A percentile compares a stretch with the other conserved stretches of the same genome.
These are phyloP conservation scores for Enteromius mattozi DNA, from an alignment of 2,797 vertebrate genomes.

Conservation along the genomic window DNA sequence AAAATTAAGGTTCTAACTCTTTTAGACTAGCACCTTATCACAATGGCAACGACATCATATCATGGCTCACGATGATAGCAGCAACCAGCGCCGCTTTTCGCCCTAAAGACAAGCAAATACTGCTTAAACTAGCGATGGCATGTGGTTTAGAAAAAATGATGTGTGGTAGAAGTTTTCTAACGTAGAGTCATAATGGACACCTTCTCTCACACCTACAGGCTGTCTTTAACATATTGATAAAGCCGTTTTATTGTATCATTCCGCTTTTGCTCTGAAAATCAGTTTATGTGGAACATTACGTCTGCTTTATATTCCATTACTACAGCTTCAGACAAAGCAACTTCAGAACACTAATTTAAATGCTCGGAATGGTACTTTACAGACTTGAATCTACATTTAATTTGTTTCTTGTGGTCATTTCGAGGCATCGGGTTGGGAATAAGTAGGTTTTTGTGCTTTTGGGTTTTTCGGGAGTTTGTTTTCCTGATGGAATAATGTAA, in stretches of 20 bases:
- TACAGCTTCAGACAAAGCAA: slow-evolving; percentile 42
- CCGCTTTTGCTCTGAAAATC: slow-evolving; percentile 18
- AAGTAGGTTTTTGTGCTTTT: slow-evolving; percentile 38
- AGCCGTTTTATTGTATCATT: slow-evolving; percentile 35
- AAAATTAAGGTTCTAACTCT: slow-evolving; percentile 41
- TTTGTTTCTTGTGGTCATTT: slow-evolving; percentile 67
- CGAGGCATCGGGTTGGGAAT: slow-evolving; percentile 52
- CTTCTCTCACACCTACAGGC: slow-evolving; percentile 33
- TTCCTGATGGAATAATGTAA: slow-evolving; percentile 63
- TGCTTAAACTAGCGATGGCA: slow-evolving; percentile 40
- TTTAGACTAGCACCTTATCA: slow-evolving; percentile 79
- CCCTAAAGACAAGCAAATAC: slow-evolving; percentile 24
- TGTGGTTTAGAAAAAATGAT: slow-evolving; percentile 32
- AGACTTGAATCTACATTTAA: slow-evolving; percentile 74
- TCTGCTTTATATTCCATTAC: slow-evolving; percentile 49
- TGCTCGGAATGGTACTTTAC: slow-evolving; percentile 71
- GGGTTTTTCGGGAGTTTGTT: slow-evolving; percentile 43
- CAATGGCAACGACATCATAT: slow-evolving; percentile 71
- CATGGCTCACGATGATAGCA: slow-evolving; percentile 43
- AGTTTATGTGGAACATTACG: slow-evolving; percentile 30
- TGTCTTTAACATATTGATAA: slow-evolving; percentile 28
- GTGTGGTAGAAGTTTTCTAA: slow-evolving; percentile 38
- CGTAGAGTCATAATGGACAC: slow-evolving; percentile 12
- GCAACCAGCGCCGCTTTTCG: slow-evolving; percentile 39
- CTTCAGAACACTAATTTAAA: slow-evolving; percentile 65